Conservation (phyloP, 2,797 vertebrate species). For the Megalops cyprinoides region DNA sequence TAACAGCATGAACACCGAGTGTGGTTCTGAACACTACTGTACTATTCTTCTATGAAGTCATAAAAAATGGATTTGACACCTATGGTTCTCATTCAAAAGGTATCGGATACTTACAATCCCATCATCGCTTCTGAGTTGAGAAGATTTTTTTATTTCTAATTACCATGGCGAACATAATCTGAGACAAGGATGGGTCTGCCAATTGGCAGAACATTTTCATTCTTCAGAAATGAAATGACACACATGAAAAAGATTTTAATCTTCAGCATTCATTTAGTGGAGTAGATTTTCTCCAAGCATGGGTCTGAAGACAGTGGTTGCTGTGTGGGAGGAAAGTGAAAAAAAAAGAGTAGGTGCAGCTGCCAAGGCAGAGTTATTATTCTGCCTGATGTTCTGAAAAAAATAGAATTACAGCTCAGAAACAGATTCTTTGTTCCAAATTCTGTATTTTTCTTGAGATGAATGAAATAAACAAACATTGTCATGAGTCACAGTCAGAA, state of each 20-base stretch:
- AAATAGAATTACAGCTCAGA: slow-evolving; percentile 40
- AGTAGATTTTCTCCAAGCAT: slow-evolving; percentile 12
- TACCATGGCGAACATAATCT: slow-evolving; percentile 21
- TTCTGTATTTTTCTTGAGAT: not conserved
- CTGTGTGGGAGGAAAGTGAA: slow-evolving; percentile 25
- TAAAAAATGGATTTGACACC: slow-evolving; percentile 20
- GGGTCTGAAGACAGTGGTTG: not conserved
- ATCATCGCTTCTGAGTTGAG: not conserved
- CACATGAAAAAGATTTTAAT: slow-evolving; percentile 22
- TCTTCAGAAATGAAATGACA: slow-evolving; percentile 42
- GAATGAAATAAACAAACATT: not conserved
- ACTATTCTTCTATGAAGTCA: not conserved
- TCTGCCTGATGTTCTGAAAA: slow-evolving; percentile 31
- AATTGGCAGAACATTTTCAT: slow-evolving; percentile 43
- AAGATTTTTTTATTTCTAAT: slow-evolving; percentile 28
- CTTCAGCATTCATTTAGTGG: slow-evolving; percentile 17
- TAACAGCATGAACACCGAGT: no score
- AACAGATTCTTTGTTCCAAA: slow-evolving; percentile 40
- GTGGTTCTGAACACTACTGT: not conserved
- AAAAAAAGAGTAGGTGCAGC: not conserved
- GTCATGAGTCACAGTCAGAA: not conserved
- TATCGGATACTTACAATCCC: slow-evolving; percentile 19
- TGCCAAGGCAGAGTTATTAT: slow-evolving; percentile 15
- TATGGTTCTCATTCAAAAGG: slow-evolving; percentile 22
- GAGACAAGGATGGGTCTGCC: slow-evolving; percentile 30